These are phyloP conservation scores for Glyptemys insculpta DNA, from an alignment of 2,797 vertebrate genomes.

Conservation along the genomic window DNA sequence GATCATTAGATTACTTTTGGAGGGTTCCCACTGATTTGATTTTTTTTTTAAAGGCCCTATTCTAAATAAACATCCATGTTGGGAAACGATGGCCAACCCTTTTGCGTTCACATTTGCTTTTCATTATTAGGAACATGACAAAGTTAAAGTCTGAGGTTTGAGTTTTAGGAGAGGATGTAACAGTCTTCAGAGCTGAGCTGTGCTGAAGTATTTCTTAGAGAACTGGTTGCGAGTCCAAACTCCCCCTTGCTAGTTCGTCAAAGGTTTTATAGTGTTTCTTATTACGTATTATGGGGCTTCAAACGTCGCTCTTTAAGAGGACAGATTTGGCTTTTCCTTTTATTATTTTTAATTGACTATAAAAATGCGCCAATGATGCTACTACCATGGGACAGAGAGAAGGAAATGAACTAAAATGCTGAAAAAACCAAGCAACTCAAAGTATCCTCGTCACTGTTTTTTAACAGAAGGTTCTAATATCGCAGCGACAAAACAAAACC, in stretches of 20 bases:
- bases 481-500: accelerated
- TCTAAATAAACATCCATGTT: neutral
- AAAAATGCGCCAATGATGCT: neutral
- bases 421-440: neutral
- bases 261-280: no score
- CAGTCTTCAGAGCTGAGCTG: neutral
- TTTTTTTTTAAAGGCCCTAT: neutral
- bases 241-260: neutral
- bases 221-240: neutral
- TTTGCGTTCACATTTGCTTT: neutral
- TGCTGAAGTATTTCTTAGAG: accelerated
- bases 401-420: accelerated
- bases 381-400: neutral
- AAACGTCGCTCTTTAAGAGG: accelerated
- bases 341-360: neutral
- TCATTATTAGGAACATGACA: accelerated
- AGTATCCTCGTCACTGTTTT: accelerated
- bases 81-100: accelerated
- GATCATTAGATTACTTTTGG: neutral
- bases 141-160: neutral
- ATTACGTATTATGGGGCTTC: accelerated
- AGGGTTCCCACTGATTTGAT: neutral
- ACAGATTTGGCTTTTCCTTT: accelerated
- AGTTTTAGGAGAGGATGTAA: neutral
- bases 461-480: accelerated